Conservation (phyloP, 2,888 invertebrate genomes). For the Macaria notata region DNA sequence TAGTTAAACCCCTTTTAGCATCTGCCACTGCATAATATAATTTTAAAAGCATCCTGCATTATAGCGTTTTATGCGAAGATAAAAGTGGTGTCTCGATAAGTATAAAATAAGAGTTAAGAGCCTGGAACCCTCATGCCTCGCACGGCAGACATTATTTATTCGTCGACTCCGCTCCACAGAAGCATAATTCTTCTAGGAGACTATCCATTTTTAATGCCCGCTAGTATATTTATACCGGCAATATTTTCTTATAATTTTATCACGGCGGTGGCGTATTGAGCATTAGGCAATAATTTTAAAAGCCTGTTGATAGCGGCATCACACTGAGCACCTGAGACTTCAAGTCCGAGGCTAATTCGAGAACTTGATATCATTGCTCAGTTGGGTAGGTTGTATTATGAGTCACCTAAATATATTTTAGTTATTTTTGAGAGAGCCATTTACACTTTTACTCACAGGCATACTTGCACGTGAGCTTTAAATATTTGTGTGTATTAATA, state of each 20-base stretch:
- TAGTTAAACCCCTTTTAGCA: conserved; percentile 43
- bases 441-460: neutral
- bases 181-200: conserved; percentile 44
- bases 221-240: conserved; percentile 32
- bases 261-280: conserved; percentile 7
- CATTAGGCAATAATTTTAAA: conserved; percentile 10
- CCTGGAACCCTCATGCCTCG: conserved; percentile 39
- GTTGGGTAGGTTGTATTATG: no score
- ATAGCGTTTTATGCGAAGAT: conserved; percentile 64
- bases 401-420: no score
- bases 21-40: conserved; percentile 49
- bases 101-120: conserved; percentile 61
- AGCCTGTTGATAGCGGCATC: conserved; percentile 18
- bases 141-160: conserved; percentile 51
- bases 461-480: neutral
- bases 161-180: conserved; percentile 43
- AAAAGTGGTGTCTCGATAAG: conserved; percentile 71
- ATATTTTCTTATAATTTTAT: conserved; percentile 24
- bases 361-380: neutral
- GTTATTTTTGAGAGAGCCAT: neutral
- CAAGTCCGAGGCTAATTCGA: neutral
- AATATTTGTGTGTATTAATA: neutral
- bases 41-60: conserved; percentile 64
- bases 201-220: conserved; percentile 48
- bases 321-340: neutral